Conservation (phyloP, 2,888 invertebrate genomes). For the Tineola bisselliella region DNA sequence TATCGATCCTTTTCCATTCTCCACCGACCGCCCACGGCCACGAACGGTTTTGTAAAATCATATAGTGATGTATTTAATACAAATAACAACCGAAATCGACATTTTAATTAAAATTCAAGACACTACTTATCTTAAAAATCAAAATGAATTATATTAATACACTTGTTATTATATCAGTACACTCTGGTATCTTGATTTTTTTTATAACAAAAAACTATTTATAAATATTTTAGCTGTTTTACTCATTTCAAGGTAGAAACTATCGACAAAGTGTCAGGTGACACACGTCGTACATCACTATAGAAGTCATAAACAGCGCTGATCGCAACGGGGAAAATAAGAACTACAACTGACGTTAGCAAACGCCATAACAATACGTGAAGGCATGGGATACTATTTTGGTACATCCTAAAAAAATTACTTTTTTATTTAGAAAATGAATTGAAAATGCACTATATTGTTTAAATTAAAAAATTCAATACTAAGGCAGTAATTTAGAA, state of each 20-base stretch:
- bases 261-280: neutral
- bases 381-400: too few relatives aligned
- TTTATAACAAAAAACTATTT: too few relatives aligned
- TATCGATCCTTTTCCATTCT: conserved; percentile 5
- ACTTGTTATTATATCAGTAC: too few relatives aligned
- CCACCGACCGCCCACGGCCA: neutral
- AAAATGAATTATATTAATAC: too few relatives aligned
- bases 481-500: too few relatives aligned
- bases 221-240: too few relatives aligned
- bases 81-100: neutral
- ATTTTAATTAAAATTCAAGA: neutral
- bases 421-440: too few relatives aligned
- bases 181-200: too few relatives aligned
- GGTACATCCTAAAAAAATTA: too few relatives aligned
- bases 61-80: neutral
- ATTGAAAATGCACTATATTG: too few relatives aligned
- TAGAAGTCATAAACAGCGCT: neutral
- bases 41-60: neutral
- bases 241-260: neutral
- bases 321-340: neutral
- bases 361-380: neutral
- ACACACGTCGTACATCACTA: neutral
- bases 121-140: too few relatives aligned
- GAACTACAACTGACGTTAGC: neutral
- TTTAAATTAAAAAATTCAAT: too few relatives aligned